Evolutionary conservation across 2,888 invertebrate genomes (phyloP), one percentile per base, ranked within the genome.

Genomic region (Conistra vaccinii): DNA sequence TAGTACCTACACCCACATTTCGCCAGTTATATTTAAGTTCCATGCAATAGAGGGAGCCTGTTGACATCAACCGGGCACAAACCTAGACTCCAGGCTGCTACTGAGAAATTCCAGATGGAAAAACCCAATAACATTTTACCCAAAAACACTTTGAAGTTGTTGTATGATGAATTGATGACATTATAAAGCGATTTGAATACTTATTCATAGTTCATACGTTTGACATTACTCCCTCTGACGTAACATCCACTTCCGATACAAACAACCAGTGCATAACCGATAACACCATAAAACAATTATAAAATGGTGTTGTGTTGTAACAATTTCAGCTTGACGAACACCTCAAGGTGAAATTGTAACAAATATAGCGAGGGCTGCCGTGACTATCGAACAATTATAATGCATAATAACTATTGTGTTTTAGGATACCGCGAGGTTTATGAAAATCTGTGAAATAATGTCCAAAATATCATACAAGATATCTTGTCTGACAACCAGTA

Each of bases 381-480:
- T 80, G 76, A 69, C 84, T 76, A 39, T 58, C 65, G 58, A 26
- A 53, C 63, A 60, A 73, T 71, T 78, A 71, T 69, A 73, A 29
- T 57, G 26, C 66, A 66, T 23, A 26, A 53, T 55, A 76, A 48
- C 39, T 71, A 60, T 60, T 42, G 42, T 12, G 23, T 26, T 55
- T 81, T 80, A 71, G 70, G 45, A 76, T 73, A 70, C 70, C 58
- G 65, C 35, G 32, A 2, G 23, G n/a, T 39, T 69, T 58, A 35
- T 66, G 17, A 35, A 35, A 39, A 29, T 6, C 29, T 72, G 26
- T 29, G 1, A 51, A 51, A 1, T 10, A 10, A 23, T 23, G 29
- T 23, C 39, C 29, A 23, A 57, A 67, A 67, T 20, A 48, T 6
- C 45, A 20, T 45, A 20, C 39, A 42, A n/a, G n/a, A n/a, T n/a